phyloP scores from a whole-genome alignment of 2,113 vertebrate species.

The Phalacrocorax aristotelis region DNA sequence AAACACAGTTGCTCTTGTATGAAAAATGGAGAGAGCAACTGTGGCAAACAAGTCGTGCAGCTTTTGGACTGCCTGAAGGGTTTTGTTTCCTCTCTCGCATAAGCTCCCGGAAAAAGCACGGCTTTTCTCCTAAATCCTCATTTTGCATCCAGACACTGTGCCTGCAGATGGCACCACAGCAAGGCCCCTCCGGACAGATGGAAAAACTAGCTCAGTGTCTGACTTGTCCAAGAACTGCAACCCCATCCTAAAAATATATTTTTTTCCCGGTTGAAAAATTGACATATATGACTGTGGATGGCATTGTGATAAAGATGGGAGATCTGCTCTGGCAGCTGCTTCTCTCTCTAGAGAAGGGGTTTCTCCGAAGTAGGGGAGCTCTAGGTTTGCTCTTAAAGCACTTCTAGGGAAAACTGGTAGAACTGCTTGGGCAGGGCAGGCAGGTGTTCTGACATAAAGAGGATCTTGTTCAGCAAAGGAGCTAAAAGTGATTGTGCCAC shows the following conservation, averaged over 20 bases:
- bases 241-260: neutral
- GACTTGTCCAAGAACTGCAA: neutral
- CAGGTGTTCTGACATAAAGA: neutral
- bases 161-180: slow-evolving; percentile 52
- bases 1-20: neutral
- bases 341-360: neutral
- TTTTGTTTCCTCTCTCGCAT: neutral
- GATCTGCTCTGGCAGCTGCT: neutral
- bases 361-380: neutral
- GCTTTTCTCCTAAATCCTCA: neutral
- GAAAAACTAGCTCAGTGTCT: neutral
- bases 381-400: neutral
- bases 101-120: neutral
- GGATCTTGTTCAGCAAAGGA: neutral
- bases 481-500: rapidly evolving
- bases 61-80: neutral
- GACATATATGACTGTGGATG: neutral
- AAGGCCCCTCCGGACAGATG: neutral
- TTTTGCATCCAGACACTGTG: neutral
- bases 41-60: neutral
- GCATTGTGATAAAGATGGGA: neutral
- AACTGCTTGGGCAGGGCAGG: neutral
- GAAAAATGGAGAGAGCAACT: neutral
- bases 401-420: neutral
- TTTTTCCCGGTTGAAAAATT: neutral